Evolutionary conservation across 2,113 vertebrate genomes (phyloP).

Genomic region (Pagrus major): DNA sequence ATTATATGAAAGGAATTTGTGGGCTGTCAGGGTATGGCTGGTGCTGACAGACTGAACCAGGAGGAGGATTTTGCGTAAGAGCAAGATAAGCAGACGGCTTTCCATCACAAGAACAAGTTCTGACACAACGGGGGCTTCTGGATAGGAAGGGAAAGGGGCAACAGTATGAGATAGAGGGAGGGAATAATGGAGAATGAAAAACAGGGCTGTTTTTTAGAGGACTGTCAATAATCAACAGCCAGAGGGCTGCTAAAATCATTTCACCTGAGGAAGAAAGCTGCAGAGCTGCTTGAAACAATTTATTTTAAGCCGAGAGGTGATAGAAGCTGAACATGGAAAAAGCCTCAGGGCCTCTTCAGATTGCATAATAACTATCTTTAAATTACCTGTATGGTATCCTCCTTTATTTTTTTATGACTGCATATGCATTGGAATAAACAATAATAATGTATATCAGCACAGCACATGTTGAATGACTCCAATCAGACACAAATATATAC

Average conservation of each 20-base stretch:
- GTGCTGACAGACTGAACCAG: constrained; percentile 63
- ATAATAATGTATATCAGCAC: background rate
- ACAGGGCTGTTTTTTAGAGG: background rate
- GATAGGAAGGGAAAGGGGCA: constrained; percentile 30
- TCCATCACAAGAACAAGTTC: constrained; percentile 65
- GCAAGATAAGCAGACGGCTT: constrained; percentile 58
- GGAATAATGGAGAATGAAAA: constrained; percentile 4
- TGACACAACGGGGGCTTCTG: constrained; percentile 67
- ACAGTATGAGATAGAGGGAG: constrained; percentile 16
- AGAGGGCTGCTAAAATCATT: background rate
- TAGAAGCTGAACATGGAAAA: background rate
- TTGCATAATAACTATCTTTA: constrained; percentile 2
- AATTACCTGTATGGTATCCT: background rate
- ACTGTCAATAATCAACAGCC: constrained; percentile 18
- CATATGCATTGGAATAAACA: background rate
- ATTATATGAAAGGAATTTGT: constrained; percentile 64
- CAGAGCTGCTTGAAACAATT: background rate
- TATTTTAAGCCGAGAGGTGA: background rate
- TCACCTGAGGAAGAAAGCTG: background rate
- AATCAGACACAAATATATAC: background rate
- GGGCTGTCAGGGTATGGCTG: constrained; percentile 66
- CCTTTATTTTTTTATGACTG: background rate
- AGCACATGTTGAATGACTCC: background rate
- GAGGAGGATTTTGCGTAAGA: constrained; percentile 39
- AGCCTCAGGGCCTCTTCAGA: background rate